Conservation (phyloP, 2,113 vertebrate species). For the Podiceps cristatus region DNA sequence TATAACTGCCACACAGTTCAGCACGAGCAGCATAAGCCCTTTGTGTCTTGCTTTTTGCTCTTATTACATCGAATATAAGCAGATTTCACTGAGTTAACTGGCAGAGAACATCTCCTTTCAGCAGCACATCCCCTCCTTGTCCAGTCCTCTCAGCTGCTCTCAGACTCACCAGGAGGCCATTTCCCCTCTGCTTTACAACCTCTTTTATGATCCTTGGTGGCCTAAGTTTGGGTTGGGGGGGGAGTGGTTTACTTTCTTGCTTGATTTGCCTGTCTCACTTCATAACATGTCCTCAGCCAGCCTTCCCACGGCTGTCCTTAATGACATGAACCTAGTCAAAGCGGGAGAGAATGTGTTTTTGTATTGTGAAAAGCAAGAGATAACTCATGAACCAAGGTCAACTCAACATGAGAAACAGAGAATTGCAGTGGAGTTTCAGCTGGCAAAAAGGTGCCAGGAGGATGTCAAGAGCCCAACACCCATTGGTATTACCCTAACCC, state of each 20-base stretch:
- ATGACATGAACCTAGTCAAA: not conserved
- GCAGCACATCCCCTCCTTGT: slow-evolving; percentile 51
- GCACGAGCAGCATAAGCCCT: not conserved
- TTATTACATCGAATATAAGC: slow-evolving; percentile 51
- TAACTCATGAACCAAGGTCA: not conserved
- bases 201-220: slow-evolving; percentile 32
- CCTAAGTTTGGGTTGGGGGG: not conserved
- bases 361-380: not conserved
- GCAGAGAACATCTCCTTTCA: slow-evolving; percentile 54
- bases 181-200: slow-evolving; percentile 38
- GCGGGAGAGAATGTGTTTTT: not conserved
- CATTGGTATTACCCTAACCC: not conserved
- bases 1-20: slow-evolving; percentile 38
- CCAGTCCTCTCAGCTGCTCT: slow-evolving; percentile 31
- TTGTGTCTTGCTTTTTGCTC: slow-evolving; percentile 37
- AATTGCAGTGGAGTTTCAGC: not conserved
- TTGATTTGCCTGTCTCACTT: not conserved
- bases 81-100: slow-evolving; percentile 47
- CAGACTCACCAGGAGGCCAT: slow-evolving; percentile 45
- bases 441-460: not conserved
- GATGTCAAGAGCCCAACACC: not conserved
- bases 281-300: not conserved
- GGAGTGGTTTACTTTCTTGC: slow-evolving; percentile 35
- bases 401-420: not conserved
- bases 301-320: not conserved